Conservation (phyloP, 1,140 invertebrate genomes). For the Drosophila kepulauana region DNA sequence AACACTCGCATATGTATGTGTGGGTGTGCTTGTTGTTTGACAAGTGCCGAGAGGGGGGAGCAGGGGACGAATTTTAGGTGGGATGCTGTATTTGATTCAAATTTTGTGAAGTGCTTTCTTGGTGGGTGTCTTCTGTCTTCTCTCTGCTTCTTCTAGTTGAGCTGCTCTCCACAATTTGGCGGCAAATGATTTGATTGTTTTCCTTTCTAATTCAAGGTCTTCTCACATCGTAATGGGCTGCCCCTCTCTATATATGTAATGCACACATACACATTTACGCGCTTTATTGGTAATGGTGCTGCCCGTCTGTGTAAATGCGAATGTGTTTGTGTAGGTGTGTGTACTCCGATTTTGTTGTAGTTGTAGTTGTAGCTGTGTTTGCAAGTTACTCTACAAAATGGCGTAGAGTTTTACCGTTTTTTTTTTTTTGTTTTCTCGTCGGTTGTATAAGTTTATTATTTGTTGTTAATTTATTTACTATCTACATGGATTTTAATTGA, state of each 20-base stretch:
- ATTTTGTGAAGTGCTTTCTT: slow-evolving; percentile 6
- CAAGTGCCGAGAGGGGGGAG: slow-evolving; percentile 12
- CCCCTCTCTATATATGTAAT: not conserved
- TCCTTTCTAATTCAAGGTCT: slow-evolving; percentile 47
- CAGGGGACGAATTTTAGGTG: slow-evolving; percentile 50
- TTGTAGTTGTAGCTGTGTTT: slow-evolving; percentile 11
- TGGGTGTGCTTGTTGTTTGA: slow-evolving; percentile 27
- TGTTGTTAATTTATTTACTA: slow-evolving; percentile 40
- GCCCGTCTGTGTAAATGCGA: slow-evolving; percentile 16
- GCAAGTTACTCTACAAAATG: slow-evolving; percentile 33
- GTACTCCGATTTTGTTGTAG: slow-evolving; percentile 14
- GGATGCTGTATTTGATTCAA: slow-evolving; percentile 36
- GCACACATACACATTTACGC: not conserved
- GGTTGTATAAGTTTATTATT: slow-evolving; percentile 16
- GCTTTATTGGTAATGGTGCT: slow-evolving; percentile 27
- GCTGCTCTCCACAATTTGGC: slow-evolving; percentile 32
- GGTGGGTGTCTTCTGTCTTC: slow-evolving; percentile 4
- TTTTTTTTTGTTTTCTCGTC: slow-evolving; percentile 4
- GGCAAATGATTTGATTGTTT: slow-evolving; percentile 43
- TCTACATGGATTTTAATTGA: slow-evolving; percentile 38
- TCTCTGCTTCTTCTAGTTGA: slow-evolving; percentile 10
- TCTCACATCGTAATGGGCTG: slow-evolving; percentile 25
- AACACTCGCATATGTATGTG: slow-evolving; percentile 59
- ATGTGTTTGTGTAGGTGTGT: slow-evolving; percentile 8
- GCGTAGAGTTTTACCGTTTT: slow-evolving; percentile 12